These are phyloP conservation scores for Netelia virgata DNA, from an alignment of 2,888 invertebrate genomes.

Conservation along the genomic window DNA sequence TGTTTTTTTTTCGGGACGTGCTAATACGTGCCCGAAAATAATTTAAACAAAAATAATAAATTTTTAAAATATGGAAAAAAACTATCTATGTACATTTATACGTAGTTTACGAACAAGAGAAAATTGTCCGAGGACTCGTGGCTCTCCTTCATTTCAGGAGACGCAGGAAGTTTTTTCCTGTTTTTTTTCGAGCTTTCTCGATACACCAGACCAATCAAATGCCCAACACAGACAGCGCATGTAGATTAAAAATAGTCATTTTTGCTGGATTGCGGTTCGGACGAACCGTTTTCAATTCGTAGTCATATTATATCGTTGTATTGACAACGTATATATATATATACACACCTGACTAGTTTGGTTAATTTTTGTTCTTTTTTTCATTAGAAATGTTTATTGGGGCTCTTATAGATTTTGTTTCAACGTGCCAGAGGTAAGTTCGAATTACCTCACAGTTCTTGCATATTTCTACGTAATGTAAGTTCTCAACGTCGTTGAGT, in stretches of 20 bases:
- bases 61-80: neutral
- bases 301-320: too few relatives aligned
- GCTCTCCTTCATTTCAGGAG: neutral
- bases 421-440: neutral
- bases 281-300: neutral
- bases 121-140: conserved; percentile 11
- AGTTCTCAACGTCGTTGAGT: neutral
- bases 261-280: neutral
- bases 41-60: conserved; percentile 8
- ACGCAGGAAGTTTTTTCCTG: conserved; percentile 5
- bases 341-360: too few relatives aligned
- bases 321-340: too few relatives aligned
- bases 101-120: neutral
- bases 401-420: neutral
- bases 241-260: neutral
- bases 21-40: conserved; percentile 21
- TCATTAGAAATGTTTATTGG: too few relatives aligned
- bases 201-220: conserved; percentile 81
- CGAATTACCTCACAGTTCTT: neutral
- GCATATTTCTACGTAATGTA: neutral
- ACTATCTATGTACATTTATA: neutral
- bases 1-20: conserved; percentile 29
- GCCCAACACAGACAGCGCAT: conserved; percentile 78
- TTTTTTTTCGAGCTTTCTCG: neutral
- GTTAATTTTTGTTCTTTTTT: too few relatives aligned